Evolutionary conservation across 1,140 invertebrate genomes (phyloP), one percentile per base, ranked within the genome.

Genomic region (Agrilus planipennis): DNA sequence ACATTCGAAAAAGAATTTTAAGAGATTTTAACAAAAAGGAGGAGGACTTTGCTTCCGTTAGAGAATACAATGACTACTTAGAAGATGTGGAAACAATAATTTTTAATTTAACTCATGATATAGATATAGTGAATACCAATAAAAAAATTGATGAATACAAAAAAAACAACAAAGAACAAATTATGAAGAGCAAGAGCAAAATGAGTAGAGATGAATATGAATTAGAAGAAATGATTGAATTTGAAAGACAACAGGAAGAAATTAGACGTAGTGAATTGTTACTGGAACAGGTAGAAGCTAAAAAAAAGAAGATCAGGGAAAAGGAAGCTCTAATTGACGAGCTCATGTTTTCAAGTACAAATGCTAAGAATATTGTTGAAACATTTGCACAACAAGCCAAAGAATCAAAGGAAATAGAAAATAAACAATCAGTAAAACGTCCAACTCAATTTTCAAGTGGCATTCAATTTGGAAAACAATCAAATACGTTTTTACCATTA

Each of bases 121-220:
- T 93, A 41, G 88, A 98, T 64, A 69, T 94, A 12, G 72, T 89
- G 23, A 79, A 80, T 46, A 96, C 89, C 1, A 91, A 91, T 58
- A 87, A 83, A 57, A 79, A 72, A 56, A 93, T 99, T 49, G 90
- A 97, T 53, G 79, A 87, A 44, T 97, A 96, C 63, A 93, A 91
- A 62, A 86, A 80, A 45, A 88, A 94, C 47, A 94, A 98, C 61
- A 84, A 81, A 46, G 91, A 95, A 28, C 61, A 79, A 36, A 97
- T 98, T 43, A 70, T 81, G 48, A 90, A 87, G 52, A 96, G 90
- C 60, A 86, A 84, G 62, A 73, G 72, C 1, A 78, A 77, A 59
- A 58, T 81, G 12, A 78, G 79, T 38, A 67, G 75, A 53, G 73
- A 75, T 52, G 81, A 84, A 60, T 68, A 87, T 50, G 88, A 92